Percentiles rank a stretch among this genome's conserved stretches.
phyloP scores from a whole-genome alignment of 2,888 invertebrate species.

The Drosophila bunnanda region DNA sequence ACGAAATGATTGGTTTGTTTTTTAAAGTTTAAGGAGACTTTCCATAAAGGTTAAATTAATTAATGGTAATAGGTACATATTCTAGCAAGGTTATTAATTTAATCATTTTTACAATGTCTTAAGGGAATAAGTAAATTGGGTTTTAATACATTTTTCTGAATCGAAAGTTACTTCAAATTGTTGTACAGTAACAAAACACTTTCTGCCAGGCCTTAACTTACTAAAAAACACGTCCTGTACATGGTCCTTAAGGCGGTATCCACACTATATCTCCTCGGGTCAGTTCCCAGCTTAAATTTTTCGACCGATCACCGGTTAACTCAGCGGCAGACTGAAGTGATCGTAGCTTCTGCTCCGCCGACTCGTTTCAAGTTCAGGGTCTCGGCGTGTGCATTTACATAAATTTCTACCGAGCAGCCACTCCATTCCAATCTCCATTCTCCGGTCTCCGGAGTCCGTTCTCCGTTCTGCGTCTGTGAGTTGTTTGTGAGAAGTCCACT shows the following conservation, averaged over 20 bases:
- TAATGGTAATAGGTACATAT: not conserved
- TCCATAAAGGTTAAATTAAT: not conserved
- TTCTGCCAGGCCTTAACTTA: slow-evolving; percentile 35
- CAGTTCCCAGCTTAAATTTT: slow-evolving; percentile 18
- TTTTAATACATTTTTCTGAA: not conserved
- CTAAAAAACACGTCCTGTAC: slow-evolving; percentile 59
- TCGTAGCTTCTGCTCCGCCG: slow-evolving; percentile 34
- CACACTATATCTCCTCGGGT: slow-evolving; percentile 8
- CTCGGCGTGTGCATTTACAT: slow-evolving; percentile 67
- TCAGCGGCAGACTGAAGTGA: slow-evolving; percentile 63
- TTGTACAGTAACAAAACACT: no score
- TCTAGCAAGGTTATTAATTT: not conserved
- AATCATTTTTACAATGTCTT: not conserved
- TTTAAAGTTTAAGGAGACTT: not conserved
- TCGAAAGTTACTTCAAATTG: no score
- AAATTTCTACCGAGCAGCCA: slow-evolving; percentile 63
- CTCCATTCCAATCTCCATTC: slow-evolving; percentile 28
- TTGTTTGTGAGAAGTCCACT: slow-evolving; percentile 50
- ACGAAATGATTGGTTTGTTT: slow-evolving; percentile 6
- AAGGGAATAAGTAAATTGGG: not conserved
- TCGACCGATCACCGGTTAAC: slow-evolving; percentile 56
- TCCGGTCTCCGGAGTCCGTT: slow-evolving; percentile 13
- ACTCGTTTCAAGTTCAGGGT: slow-evolving; percentile 75
- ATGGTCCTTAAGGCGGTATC: slow-evolving; percentile 36
- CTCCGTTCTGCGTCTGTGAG: slow-evolving; percentile 11